Conservation (phyloP, 2,888 invertebrate genomes). For the Diabrotica balteata region DNA sequence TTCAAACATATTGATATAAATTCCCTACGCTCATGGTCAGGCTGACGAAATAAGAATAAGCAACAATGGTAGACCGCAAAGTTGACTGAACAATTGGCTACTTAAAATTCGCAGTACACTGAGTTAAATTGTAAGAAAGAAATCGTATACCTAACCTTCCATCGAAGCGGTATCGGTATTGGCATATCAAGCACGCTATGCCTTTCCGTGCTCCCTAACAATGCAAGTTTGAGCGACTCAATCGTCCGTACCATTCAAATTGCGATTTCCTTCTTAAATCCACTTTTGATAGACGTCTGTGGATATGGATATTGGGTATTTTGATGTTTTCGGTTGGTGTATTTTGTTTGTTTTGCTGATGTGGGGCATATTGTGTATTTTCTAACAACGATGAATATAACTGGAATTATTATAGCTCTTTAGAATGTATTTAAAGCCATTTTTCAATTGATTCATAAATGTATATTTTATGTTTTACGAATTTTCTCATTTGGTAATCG, state of each 20-base stretch:
- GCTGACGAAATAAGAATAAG: conserved; percentile 25
- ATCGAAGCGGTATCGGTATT: conserved; percentile 25
- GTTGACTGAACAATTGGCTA: conserved; percentile 50
- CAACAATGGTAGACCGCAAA: conserved; percentile 47
- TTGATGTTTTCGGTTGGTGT: neutral
- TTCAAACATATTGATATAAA: no score
- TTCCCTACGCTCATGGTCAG: neutral
- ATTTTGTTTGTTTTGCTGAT: conserved; percentile 1
- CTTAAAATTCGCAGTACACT: conserved; percentile 50
- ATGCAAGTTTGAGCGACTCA: conserved; percentile 53
- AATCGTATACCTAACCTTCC: conserved; percentile 49
- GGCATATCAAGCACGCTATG: conserved; percentile 5
- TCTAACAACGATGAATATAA: no score
- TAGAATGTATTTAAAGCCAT: no score
- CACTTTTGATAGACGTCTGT: conserved; percentile 44
- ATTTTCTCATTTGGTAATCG: no score
- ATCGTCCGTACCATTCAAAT: conserved; percentile 53
- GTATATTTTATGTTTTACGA: no score
- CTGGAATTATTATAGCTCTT: no score
- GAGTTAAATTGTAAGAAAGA: conserved; percentile 48
- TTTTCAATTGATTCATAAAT: no score
- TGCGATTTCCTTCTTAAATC: conserved; percentile 55
- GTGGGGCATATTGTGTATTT: neutral
- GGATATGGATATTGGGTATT: conserved; percentile 9
- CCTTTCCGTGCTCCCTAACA: conserved; percentile 38